Evolutionary conservation across 2,888 invertebrate species (phyloP).

Genomic region (Cosmia pyralina): DNA sequence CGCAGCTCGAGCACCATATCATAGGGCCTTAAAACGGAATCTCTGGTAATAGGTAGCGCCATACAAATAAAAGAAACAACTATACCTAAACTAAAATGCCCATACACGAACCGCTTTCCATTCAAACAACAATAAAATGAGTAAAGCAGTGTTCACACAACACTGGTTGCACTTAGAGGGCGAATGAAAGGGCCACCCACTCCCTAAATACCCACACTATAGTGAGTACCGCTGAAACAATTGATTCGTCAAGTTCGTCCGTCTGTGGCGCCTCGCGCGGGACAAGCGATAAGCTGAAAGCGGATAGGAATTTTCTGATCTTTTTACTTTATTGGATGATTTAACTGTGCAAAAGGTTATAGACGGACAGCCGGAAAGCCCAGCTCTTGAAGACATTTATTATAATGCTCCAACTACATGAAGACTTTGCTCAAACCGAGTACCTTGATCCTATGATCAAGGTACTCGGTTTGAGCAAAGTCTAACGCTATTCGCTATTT

Average conservation of each 20-base stretch:
- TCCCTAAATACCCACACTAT: slow-evolving; percentile 60
- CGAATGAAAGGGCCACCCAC: slow-evolving; percentile 61
- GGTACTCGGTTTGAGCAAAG: too few relatives aligned
- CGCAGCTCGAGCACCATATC: too few relatives aligned
- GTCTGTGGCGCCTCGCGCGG: slow-evolving; percentile 57
- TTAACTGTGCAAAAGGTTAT: too few relatives aligned
- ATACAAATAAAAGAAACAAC: neutral
- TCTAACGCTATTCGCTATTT: too few relatives aligned
- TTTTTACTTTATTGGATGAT: too few relatives aligned
- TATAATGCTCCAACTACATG: too few relatives aligned
- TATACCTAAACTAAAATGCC: neutral
- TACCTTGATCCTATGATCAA: too few relatives aligned
- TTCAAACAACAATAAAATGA: slow-evolving; percentile 34
- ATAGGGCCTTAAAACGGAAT: too few relatives aligned
- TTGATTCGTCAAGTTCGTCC: slow-evolving; percentile 79
- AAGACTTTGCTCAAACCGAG: too few relatives aligned
- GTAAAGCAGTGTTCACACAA: slow-evolving; percentile 50
- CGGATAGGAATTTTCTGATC: neutral
- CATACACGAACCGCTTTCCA: slow-evolving; percentile 12
- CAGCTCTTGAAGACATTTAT: too few relatives aligned
- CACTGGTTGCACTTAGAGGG: slow-evolving; percentile 56
- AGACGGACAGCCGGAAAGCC: too few relatives aligned
- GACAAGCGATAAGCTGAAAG: slow-evolving; percentile 49
- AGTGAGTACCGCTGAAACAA: slow-evolving; percentile 73
- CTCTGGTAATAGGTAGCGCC: too few relatives aligned